Evolutionary conservation across 2,113 vertebrate species (phyloP).

Genomic region (Gymnogyps californianus): DNA sequence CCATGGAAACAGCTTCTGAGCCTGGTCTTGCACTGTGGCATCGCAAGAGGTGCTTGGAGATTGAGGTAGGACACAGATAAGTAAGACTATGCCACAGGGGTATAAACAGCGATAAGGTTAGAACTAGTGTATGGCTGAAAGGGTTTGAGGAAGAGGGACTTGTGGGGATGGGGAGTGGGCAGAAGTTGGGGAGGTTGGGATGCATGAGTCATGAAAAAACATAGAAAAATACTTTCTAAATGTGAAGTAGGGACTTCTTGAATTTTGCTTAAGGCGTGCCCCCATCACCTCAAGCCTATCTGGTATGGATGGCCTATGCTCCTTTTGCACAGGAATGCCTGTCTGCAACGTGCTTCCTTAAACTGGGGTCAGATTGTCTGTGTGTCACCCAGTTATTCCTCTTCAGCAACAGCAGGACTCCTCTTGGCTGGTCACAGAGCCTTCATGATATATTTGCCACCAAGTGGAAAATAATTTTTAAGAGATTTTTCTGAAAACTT

Average conservation of each 20-base stretch:
- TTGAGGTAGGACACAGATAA: neutral
- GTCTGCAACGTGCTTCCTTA: neutral
- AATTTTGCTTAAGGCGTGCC: neutral
- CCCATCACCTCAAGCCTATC: neutral
- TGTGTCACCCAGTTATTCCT: neutral
- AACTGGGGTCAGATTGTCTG: neutral
- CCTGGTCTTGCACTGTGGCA: neutral
- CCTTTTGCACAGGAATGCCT: neutral
- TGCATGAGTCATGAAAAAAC: accelerated
- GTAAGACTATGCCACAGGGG: neutral
- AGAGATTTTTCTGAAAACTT: neutral
- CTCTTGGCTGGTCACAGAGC: neutral
- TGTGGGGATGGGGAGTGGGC: neutral
- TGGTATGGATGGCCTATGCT: neutral
- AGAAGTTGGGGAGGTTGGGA: neutral
- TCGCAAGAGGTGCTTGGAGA: neutral
- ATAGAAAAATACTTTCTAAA: neutral
- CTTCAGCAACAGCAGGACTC: neutral
- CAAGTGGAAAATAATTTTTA: neutral
- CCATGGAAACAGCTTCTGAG: neutral
- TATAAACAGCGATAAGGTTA: neutral
- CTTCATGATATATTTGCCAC: neutral
- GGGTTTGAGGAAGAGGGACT: neutral
- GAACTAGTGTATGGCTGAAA: neutral
- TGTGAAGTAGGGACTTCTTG: neutral